phyloP scores from a whole-genome alignment of 2,113 vertebrate species.

The Apistogramma diplotaenia region DNA sequence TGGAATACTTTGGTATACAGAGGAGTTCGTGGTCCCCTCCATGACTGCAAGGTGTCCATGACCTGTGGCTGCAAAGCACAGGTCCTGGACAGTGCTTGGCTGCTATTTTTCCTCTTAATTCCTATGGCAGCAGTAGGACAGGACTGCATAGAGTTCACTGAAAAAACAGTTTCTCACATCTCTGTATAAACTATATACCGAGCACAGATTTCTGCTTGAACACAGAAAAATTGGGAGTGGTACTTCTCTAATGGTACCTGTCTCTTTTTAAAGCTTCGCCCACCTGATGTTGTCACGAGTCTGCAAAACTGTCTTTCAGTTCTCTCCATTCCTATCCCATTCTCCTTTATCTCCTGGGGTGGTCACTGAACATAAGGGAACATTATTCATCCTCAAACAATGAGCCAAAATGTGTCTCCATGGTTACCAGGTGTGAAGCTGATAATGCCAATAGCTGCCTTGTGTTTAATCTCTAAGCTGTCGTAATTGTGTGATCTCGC shows the following conservation, averaged over 20 bases:
- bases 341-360: background rate
- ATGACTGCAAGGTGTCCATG: too few species aligned
- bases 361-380: background rate
- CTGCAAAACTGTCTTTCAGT: constrained; percentile 2
- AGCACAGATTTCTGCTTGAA: background rate
- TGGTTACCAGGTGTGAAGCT: constrained; percentile 20
- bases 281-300: background rate
- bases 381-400: constrained; percentile 18
- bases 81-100: too few species aligned
- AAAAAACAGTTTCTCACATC: background rate
- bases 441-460: constrained; percentile 9
- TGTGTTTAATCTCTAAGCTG: constrained; percentile 8
- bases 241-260: background rate
- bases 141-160: background rate
- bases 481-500: constrained; percentile 8
- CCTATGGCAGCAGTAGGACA: too few species aligned
- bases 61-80: too few species aligned
- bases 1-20: too few species aligned
- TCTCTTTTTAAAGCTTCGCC: background rate
- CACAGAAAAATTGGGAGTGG: background rate
- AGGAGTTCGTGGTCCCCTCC: too few species aligned
- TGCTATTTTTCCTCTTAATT: too few species aligned
- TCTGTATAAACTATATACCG: background rate
- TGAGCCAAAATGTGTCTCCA: constrained; percentile 24
- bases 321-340: background rate